Conservation (phyloP, 2,797 vertebrate genomes). For the Malacoraja senta region DNA sequence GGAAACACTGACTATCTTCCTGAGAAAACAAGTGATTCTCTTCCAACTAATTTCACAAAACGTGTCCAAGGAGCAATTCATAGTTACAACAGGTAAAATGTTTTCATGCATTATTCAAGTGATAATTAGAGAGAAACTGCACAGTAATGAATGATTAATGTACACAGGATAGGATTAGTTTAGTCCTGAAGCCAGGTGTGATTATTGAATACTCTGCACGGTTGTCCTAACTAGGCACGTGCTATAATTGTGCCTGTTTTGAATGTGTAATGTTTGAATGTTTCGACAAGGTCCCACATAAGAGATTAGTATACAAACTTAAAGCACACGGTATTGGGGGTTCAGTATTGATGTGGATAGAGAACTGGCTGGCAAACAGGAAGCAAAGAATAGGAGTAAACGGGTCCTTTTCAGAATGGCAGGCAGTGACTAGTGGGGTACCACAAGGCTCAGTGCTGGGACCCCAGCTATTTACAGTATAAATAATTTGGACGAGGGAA, state of each 20-base stretch:
- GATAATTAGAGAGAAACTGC: constrained; percentile 5
- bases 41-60: constrained; percentile 59
- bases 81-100: constrained; percentile 59
- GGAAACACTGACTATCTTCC: constrained; percentile 44
- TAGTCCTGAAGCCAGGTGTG: constrained; percentile 10
- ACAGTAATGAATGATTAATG: constrained; percentile 23
- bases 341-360: too few species aligned
- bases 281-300: too few species aligned
- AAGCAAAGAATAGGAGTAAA: too few species aligned
- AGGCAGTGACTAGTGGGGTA: too few species aligned
- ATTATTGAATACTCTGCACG: neutral
- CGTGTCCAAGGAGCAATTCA: constrained; percentile 61
- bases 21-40: constrained; percentile 50
- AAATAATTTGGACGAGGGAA: too few species aligned
- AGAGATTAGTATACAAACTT: too few species aligned
- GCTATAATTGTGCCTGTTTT: neutral
- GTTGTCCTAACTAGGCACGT: neutral
- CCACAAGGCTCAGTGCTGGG: too few species aligned
- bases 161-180: neutral
- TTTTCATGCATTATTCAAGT: constrained; percentile 35
- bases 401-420: too few species aligned
- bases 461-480: too few species aligned
- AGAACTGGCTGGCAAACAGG: too few species aligned
- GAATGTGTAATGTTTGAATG: too few species aligned
- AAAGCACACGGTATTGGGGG: too few species aligned